These are phyloP conservation scores for Lepeophtheirus salmonis DNA, from an alignment of 1,140 invertebrate species.

Conservation along the genomic window DNA sequence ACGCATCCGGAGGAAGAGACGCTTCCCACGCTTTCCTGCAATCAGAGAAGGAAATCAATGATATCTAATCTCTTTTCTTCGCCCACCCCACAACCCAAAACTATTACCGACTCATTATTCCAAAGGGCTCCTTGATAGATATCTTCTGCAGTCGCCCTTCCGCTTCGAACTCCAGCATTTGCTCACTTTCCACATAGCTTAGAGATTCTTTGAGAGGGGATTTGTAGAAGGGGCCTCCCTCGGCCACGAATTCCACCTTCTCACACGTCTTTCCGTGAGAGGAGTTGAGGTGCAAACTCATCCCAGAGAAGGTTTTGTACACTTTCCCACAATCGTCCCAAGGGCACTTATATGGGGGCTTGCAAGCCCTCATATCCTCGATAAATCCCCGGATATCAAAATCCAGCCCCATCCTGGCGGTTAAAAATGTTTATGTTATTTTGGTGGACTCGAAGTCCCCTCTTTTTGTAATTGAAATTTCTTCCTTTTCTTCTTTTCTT, in stretches of 20 bases:
- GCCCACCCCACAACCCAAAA: no score
- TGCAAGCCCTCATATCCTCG: conserved; percentile 16
- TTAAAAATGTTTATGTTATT: neutral
- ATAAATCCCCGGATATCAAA: conserved; percentile 14
- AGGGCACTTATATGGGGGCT: conserved; percentile 38
- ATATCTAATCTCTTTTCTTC: neutral
- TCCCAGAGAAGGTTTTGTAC: conserved; percentile 61
- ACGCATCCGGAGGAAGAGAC: conserved; percentile 5
- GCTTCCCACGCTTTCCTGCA: conserved; percentile 26
- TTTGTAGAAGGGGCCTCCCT: conserved; percentile 21
- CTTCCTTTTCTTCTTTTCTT: no score
- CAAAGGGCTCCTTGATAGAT: conserved; percentile 32
- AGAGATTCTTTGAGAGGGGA: conserved; percentile 29
- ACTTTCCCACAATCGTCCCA: conserved; percentile 58
- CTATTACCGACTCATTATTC: conserved; percentile 2
- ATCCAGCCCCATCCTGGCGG: conserved; percentile 5
- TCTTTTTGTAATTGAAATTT: no score
- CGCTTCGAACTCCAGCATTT: conserved; percentile 62
- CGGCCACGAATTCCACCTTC: conserved; percentile 30
- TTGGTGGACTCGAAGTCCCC: no score
- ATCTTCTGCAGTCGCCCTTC: conserved; percentile 40
- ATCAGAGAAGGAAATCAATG: neutral
- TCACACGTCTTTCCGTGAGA: conserved; percentile 28
- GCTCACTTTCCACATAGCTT: conserved; percentile 55
- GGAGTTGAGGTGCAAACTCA: conserved; percentile 48